Evolutionary conservation across 2,113 vertebrate genomes (phyloP).

Genomic region (Eidolon helvum): DNA sequence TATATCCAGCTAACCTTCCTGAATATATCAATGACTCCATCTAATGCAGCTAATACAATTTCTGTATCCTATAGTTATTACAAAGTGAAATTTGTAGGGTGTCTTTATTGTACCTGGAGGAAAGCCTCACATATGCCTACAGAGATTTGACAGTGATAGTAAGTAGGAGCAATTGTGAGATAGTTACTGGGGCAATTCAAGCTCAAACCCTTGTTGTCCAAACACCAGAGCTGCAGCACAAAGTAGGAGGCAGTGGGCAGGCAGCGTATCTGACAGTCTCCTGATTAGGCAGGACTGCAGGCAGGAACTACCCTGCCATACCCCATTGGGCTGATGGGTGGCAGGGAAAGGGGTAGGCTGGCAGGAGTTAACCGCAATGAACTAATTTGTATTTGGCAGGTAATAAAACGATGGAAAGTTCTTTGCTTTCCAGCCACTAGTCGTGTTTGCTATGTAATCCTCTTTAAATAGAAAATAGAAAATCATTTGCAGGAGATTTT

Average conservation of each 20-base stretch:
- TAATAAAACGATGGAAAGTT: slow-evolving; percentile 75
- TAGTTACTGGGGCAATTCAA: slow-evolving; percentile 80
- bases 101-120: slow-evolving; percentile 79
- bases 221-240: slow-evolving; percentile 24
- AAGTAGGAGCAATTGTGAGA: slow-evolving; percentile 50
- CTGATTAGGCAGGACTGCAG: slow-evolving; percentile 83
- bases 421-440: slow-evolving; percentile 62
- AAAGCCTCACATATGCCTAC: slow-evolving; percentile 52
- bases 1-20: slow-evolving; percentile 79
- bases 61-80: slow-evolving; percentile 79
- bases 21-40: slow-evolving; percentile 79
- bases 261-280: slow-evolving; percentile 78
- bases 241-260: slow-evolving; percentile 69
- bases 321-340: slow-evolving; percentile 85
- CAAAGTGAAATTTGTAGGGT: slow-evolving; percentile 83
- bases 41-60: slow-evolving; percentile 84
- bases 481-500: slow-evolving; percentile 31
- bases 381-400: slow-evolving; percentile 84
- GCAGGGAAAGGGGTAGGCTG: slow-evolving; percentile 87
- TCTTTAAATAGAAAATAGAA: slow-evolving; percentile 65
- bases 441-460: slow-evolving; percentile 74
- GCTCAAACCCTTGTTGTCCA: slow-evolving; percentile 21
- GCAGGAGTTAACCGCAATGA: slow-evolving; percentile 86
- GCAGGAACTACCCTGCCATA: slow-evolving; percentile 87
- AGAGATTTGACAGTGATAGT: slow-evolving; percentile 67